phyloP scores from a whole-genome alignment of 2,113 vertebrate genomes.

The Labeo catla region DNA sequence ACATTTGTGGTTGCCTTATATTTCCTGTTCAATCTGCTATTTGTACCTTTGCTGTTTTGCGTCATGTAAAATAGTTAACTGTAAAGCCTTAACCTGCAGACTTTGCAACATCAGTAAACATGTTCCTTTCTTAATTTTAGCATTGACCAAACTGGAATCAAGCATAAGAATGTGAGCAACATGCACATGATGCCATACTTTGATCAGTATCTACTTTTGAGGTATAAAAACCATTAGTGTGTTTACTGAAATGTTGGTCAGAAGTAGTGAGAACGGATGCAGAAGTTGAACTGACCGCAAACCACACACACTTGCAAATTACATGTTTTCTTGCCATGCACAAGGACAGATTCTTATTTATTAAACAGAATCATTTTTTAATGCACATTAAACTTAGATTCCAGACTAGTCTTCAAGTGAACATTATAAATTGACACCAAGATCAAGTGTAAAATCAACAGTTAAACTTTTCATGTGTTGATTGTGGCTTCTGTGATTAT shows the following conservation, averaged over 20 bases:
- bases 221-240: background rate
- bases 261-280: background rate
- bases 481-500: too few relatives aligned
- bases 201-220: background rate
- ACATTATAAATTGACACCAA: background rate
- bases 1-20: background rate
- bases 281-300: background rate
- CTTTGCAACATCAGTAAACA: background rate
- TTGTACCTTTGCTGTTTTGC: background rate
- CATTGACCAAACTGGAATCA: background rate
- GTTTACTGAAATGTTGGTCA: background rate
- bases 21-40: background rate
- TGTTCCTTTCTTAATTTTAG: background rate
- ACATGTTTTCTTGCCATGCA: background rate
- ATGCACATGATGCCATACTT: background rate
- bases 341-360: background rate
- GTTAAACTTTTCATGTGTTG: too few relatives aligned
- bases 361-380: background rate
- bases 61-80: background rate
- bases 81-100: background rate
- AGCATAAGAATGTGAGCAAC: background rate
- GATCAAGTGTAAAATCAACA: background rate
- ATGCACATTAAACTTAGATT: background rate
- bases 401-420: background rate
- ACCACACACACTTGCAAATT: background rate